These are phyloP conservation scores for Girardinichthys multiradiatus DNA, from an alignment of 2,113 vertebrate species.

Conservation along the genomic window DNA sequence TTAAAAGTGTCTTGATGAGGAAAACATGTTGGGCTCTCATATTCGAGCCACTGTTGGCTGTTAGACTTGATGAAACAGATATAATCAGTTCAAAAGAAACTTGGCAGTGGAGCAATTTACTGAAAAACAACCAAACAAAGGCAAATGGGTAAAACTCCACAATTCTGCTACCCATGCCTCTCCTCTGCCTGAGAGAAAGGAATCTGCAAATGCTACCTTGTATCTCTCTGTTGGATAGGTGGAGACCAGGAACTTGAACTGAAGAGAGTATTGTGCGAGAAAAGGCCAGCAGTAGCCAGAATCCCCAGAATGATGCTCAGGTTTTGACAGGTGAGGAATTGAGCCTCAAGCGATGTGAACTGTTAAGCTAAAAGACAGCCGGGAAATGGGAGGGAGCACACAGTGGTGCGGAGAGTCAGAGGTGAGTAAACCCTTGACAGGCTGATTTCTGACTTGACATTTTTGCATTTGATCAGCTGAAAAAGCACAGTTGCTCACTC, in stretches of 20 bases:
- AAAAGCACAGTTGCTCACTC: background rate
- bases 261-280: background rate
- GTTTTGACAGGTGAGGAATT: slow-evolving; percentile 3
- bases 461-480: background rate
- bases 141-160: too few relatives aligned
- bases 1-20: too few relatives aligned
- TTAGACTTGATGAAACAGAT: too few relatives aligned
- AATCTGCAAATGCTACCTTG: background rate
- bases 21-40: too few relatives aligned
- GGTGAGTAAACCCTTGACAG: background rate
- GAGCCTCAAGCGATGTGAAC: slow-evolving; percentile 6
- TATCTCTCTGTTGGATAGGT: background rate
- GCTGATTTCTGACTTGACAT: background rate
- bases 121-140: too few relatives aligned
- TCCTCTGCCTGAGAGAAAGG: background rate
- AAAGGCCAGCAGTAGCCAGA: background rate
- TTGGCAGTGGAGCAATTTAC: too few relatives aligned
- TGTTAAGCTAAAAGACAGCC: background rate
- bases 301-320: background rate
- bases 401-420: background rate
- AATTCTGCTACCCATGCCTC: background rate
- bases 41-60: too few relatives aligned
- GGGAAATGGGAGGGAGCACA: background rate
- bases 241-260: background rate
- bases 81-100: too few relatives aligned